phyloP scores from a whole-genome alignment of 2,888 invertebrate genomes.

The Odiellus spinosus region DNA sequence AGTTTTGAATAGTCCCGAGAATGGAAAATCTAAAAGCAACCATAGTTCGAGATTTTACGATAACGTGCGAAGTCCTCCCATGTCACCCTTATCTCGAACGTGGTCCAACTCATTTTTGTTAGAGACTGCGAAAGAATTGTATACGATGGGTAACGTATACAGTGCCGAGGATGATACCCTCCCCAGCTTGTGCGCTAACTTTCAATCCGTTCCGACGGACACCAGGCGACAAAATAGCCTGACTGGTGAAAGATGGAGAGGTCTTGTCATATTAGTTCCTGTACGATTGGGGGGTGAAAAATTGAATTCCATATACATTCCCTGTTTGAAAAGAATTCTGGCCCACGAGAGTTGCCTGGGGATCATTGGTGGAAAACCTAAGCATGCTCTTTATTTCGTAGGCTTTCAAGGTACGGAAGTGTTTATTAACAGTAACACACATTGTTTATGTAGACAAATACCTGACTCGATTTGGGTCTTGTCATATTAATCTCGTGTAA shows the following conservation, averaged over 20 bases:
- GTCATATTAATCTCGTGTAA: not conserved
- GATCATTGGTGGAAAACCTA: conserved; percentile 80
- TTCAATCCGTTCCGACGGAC: not conserved
- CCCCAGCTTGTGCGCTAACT: not conserved
- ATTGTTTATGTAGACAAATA: not conserved
- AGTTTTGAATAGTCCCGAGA: no score
- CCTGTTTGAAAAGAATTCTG: conserved; percentile 61
- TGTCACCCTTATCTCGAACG: no score
- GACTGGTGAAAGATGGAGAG: conserved; percentile 41
- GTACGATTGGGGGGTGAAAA: conserved; percentile 72
- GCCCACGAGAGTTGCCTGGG: conserved; percentile 63
- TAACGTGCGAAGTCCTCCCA: no score
- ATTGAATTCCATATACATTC: conserved; percentile 65
- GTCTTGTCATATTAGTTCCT: conserved; percentile 65
- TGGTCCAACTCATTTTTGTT: no score
- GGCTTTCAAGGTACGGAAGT: conserved; percentile 65
- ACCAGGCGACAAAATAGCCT: not conserved
- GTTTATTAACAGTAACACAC: not conserved
- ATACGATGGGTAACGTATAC: not conserved
- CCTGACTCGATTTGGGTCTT: not conserved
- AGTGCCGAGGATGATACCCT: not conserved
- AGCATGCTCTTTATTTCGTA: conserved; percentile 82
- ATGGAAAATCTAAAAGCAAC: no score
- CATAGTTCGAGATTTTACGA: no score
- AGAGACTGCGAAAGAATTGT: no score